Base-by-base conservation (phyloP, 2,888 invertebrate species). In the Luperina testacea region DNA sequence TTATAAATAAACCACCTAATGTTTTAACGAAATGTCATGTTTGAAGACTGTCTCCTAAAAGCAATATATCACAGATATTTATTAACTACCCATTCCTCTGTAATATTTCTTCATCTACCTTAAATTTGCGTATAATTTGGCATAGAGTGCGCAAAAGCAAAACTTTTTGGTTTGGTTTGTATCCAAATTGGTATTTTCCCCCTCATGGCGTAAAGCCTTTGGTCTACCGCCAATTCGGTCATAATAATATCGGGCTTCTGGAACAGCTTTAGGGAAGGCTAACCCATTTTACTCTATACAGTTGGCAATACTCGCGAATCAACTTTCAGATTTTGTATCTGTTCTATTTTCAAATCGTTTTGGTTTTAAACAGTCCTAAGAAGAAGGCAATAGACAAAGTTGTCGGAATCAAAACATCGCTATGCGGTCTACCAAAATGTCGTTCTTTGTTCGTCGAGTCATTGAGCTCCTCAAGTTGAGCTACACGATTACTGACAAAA, bases 121-220 rank as follows among this genome's bases (percentile, higher is more conserved):
- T 61, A 51, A 57, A 70, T 72, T 64, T 67, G 63, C 75, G 63
- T 71, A 45, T 61, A 68, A 73, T 74, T 78, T 78, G 75, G 73
- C 70, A 67, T 63, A 8, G 11, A 15, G 1, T 32, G 53, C 27
- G 24, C 42, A 67, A 75, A 38, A 71, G 45, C 38, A 51, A 59
- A 68, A 51, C 27, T 75, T 68, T 65, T 71, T 75, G 69, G 51
- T 69, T 81, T 81, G 84, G 72, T 74, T 61, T 64, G 38, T 24
- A 67, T 85, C 85, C 74, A 82, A 85, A 82, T 84, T 84, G 73
- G 51, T 69, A 69, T 69, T 75, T 81, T 67, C 76, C 74, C 72
- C 82, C 78, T 84, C 57, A 69, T 72, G 57, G 61, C 51, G 24
- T 72, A 64, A 71, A 85, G 13, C 78, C 78, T 74, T 82, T 81